Evolutionary conservation across 2,888 invertebrate species (phyloP), one percentile per base, ranked within the genome.

Genomic region (Hymenopus coronatus): DNA sequence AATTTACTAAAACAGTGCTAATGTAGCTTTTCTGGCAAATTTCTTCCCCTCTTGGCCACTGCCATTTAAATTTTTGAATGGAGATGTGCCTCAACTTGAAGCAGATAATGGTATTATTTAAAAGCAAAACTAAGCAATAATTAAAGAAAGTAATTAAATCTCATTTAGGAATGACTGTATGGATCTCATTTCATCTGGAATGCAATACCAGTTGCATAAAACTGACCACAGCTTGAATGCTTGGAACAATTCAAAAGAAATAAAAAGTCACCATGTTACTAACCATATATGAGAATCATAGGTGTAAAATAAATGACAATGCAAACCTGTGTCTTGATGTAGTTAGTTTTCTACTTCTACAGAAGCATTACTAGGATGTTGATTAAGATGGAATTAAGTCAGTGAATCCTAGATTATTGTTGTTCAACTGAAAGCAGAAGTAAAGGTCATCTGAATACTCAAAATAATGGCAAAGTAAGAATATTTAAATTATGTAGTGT

Each of bases 271-370:
- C 54, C 54, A 70, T 70, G 54, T 70, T 40, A 40, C 12, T 70
- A 20, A 20, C 2, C 25, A 70, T 70, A 25, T 70, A 70, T 15
- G 25, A 20, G 54, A 70, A 20, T 20, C 54, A 70, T 70, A 70
- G 25, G 20, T 70, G 54, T 70, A 70, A 70, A 70, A 70, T 70
- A 14, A 70, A 70, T 70, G 54, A 70, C 54, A 70, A 70, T 70
- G 54, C 54, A 70, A 70, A 70, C 54, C 54, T 70, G 54, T 70
- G 54, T 70, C 54, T 70, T 70, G 54, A 70, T 70, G 54, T 70
- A 70, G 54, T 85, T 27, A 85, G n/a, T n/a, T 70, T 87, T 87
- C 25, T 87, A 87, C 82, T 87, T 87, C 87, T 27, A 54, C 87
- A 82, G 87, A 82, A 82, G 82, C 87, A 87, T 87, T 82, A 40